phyloP scores from a whole-genome alignment of 2,797 vertebrate species.

The Thaleichthys pacificus region DNA sequence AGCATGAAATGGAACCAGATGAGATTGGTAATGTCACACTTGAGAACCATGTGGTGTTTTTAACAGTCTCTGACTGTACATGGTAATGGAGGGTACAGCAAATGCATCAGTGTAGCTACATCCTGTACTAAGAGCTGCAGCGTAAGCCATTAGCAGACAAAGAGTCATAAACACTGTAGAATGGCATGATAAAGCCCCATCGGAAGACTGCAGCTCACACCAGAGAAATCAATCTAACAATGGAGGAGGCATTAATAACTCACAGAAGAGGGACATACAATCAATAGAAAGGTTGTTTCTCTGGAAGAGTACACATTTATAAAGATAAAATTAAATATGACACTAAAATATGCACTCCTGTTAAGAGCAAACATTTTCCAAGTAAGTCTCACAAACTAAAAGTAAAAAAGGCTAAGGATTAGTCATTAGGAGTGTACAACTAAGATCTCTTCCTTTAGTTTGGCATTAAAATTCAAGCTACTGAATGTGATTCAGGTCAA shows the following conservation, averaged over 20 bases:
- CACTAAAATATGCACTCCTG: slow-evolving; percentile 21
- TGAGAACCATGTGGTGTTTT: slow-evolving; percentile 56
- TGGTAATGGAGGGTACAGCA: slow-evolving; percentile 63
- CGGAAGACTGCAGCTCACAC: slow-evolving; percentile 49
- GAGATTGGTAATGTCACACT: slow-evolving; percentile 52
- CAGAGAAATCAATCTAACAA: slow-evolving; percentile 68
- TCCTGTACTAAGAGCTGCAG: slow-evolving; percentile 70
- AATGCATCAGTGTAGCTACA: slow-evolving; percentile 64
- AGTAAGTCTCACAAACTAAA: slow-evolving; percentile 1
- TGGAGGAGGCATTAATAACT: slow-evolving; percentile 55
- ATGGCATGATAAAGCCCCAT: slow-evolving; percentile 65
- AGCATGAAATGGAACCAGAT: not conserved
- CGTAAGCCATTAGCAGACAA: slow-evolving; percentile 65
- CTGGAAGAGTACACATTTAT: slow-evolving; percentile 1
- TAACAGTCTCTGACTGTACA: slow-evolving; percentile 57
- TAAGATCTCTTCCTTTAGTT: not conserved
- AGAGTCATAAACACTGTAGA: slow-evolving; percentile 66
- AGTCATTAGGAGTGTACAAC: not conserved
- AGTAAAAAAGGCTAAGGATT: slow-evolving; percentile 10
- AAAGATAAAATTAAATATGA: slow-evolving; percentile 9
- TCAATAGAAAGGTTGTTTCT: slow-evolving; percentile 41
- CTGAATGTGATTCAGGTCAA: not conserved
- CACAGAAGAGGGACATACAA: slow-evolving; percentile 25
- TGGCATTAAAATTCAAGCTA: not conserved
- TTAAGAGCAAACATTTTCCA: not conserved